Evolutionary conservation across 2,113 vertebrate genomes (phyloP), one percentile per base, ranked within the genome.

Genomic region (Vidua chalybeata): DNA sequence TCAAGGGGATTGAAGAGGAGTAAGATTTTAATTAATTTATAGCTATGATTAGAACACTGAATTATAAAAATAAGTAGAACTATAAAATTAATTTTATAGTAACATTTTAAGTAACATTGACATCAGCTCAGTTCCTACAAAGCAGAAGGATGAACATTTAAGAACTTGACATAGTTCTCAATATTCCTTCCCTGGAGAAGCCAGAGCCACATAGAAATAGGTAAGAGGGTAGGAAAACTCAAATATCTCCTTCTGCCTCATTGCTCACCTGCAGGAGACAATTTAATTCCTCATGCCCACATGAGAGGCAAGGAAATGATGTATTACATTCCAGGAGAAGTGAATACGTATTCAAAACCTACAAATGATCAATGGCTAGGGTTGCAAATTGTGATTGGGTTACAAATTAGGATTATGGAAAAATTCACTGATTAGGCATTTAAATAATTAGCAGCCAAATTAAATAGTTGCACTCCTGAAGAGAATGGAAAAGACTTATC

Each of bases 381-480:
- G 75, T 26, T 88, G 37, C 35, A 86, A 90, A 68, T 1, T 56
- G 24, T 30, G 69, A 85, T n/a, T n/a, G n/a, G n/a, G n/a, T n/a
- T 46, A 49, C 12, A 61, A 90, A 88, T 68, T 64, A 83, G 41
- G 67, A 79, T 72, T 77, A 61, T 43, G 73, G 66, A 58, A 75
- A 76, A 62, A 52, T 45, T 51, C 28, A 85, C 72, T 74, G 79
- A 64, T 94, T 28, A 76, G 59, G 11, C 51, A 49, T 86, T 91
- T 54, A 90, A 86, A 84, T 79, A 91, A 91, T 92, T 94, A 93
- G 71, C 45, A 95, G 45, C 16, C 49, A 87, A 83, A 90, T 62
- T 51, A 74, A 88, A 88, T 12, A 86, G 75, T 23, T 71, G 51
- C 35, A 51, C 22, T 83, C 59, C 54, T 39, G 68, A 81, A 93